phyloP scores from a whole-genome alignment of 2,888 invertebrate genomes.

The Lomographa bimaculata region DNA sequence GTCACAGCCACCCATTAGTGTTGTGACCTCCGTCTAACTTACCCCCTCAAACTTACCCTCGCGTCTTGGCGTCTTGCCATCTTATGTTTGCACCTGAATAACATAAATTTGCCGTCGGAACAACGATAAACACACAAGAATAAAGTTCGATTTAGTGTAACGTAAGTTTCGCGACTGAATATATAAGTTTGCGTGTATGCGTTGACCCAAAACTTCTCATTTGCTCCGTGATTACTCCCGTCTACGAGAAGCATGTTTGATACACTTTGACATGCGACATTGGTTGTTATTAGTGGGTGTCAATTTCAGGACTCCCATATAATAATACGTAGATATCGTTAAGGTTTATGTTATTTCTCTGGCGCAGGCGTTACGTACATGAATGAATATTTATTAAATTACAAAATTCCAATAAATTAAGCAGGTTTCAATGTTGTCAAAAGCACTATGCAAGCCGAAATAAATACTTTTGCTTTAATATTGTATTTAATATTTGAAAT shows the following conservation, averaged over 20 bases:
- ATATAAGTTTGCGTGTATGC: constrained; percentile 32
- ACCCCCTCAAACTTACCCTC: constrained; percentile 58
- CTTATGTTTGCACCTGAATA: constrained; percentile 44
- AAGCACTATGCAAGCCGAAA: too few relatives aligned
- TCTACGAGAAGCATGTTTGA: constrained; percentile 49
- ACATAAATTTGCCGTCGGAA: constrained; percentile 30
- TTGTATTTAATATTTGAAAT: too few relatives aligned
- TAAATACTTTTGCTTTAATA: too few relatives aligned
- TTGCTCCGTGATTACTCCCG: constrained; percentile 71
- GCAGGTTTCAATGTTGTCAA: too few relatives aligned
- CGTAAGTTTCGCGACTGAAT: constrained; percentile 23
- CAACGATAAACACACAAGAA: constrained; percentile 31
- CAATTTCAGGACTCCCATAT: constrained; percentile 46
- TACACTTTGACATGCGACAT: constrained; percentile 61
- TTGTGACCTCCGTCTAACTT: constrained; percentile 70
- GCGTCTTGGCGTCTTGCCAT: constrained; percentile 57
- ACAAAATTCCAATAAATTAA: too few relatives aligned
- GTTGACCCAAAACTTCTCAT: constrained; percentile 77
- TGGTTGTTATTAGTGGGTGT: constrained; percentile 64
- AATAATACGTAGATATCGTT: too few relatives aligned
- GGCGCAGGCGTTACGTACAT: too few relatives aligned
- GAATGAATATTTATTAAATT: too few relatives aligned
- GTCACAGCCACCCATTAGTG: constrained; percentile 77
- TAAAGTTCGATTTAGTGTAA: constrained; percentile 47
- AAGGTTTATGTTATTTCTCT: too few relatives aligned